These are phyloP conservation scores for Engraulis encrasicolus DNA, from an alignment of 2,113 vertebrate species.

Conservation along the genomic window DNA sequence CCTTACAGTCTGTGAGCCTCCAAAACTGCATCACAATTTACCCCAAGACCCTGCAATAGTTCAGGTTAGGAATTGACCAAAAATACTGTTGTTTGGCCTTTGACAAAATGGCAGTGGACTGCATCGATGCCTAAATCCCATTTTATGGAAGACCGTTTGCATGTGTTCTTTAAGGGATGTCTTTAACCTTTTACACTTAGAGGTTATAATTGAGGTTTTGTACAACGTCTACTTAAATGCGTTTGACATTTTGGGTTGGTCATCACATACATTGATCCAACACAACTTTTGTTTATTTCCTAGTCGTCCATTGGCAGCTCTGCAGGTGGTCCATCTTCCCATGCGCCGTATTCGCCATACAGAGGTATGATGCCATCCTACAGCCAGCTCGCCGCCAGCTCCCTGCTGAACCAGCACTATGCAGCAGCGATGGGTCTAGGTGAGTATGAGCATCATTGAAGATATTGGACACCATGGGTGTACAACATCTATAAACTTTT, in stretches of 20 bases:
- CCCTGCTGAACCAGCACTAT: conserved; percentile 90
- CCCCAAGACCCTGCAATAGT: conserved; percentile 95
- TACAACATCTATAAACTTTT: too few relatives aligned
- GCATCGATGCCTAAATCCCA: not conserved
- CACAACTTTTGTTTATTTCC: conserved; percentile 33
- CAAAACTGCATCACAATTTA: conserved; percentile 85
- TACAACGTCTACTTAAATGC: too few relatives aligned
- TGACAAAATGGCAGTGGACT: not conserved
- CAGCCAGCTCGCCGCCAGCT: conserved; percentile 87
- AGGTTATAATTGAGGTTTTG: too few relatives aligned
- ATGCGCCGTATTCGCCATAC: conserved; percentile 86
- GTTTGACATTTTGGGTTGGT: too few relatives aligned
- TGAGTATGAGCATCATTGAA: conserved; percentile 62
- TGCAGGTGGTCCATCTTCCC: conserved; percentile 79
- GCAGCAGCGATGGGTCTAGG: conserved; percentile 89
- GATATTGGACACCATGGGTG: not conserved
- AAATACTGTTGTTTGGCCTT: not conserved
- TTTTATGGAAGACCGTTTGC: not conserved
- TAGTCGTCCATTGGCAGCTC: conserved; percentile 88
- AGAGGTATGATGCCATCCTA: conserved; percentile 85
- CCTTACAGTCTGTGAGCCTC: conserved; percentile 90
- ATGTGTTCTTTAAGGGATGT: too few relatives aligned
- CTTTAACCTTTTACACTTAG: too few relatives aligned
- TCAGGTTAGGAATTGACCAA: conserved; percentile 76
- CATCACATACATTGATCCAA: too few relatives aligned